A percentile compares a stretch with the other conserved stretches of the same genome.
These are phyloP conservation scores for Silurus aristotelis DNA, from an alignment of 2,797 vertebrate genomes.

Conservation along the genomic window DNA sequence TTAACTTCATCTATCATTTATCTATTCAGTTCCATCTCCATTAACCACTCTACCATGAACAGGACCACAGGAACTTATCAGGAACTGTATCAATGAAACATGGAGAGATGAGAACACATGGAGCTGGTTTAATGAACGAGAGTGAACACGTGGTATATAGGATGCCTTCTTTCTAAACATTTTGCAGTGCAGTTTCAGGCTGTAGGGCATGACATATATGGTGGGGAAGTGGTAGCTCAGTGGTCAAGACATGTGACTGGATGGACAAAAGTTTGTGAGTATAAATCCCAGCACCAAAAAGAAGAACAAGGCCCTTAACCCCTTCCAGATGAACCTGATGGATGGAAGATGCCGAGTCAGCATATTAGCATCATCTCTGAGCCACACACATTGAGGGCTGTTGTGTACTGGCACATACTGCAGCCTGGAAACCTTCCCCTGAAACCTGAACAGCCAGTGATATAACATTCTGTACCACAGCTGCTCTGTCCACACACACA, in stretches of 20 bases:
- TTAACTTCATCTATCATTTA: not conserved
- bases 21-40: not conserved
- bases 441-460: conserved; percentile 68
- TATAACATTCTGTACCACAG: conserved; percentile 76
- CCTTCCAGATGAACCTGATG: not conserved
- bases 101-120: not conserved
- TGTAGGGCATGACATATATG: not conserved
- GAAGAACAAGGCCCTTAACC: too few species aligned
- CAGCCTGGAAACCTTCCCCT: conserved; percentile 63
- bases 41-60: not conserved
- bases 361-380: conserved; percentile 21
- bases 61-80: too few species aligned
- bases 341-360: conserved; percentile 32
- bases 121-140: not conserved
- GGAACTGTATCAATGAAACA: not conserved
- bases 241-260: too few species aligned
- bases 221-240: not conserved
- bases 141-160: not conserved
- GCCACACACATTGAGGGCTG: conserved; percentile 14
- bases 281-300: too few species aligned
- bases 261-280: too few species aligned
- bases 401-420: conserved; percentile 30
- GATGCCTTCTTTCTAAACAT: not conserved
- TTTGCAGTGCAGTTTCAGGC: not conserved
- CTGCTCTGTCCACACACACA: conserved; percentile 60